Conservation (phyloP, 2,888 invertebrate species). For the Clunio marinus region DNA sequence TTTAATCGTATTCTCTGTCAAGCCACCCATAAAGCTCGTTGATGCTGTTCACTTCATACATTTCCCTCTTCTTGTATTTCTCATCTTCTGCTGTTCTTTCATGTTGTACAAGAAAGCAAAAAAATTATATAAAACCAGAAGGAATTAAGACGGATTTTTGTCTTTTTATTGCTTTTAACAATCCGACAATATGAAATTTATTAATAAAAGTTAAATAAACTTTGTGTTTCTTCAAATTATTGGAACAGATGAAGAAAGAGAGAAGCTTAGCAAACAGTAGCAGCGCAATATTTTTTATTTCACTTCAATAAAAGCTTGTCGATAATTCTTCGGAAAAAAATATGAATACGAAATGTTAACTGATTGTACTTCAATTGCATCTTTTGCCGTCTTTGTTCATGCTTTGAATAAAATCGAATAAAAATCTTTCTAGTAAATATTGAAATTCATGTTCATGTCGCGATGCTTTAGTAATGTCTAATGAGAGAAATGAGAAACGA, state of each 20-base stretch:
- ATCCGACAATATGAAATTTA: background rate
- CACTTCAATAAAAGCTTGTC: background rate
- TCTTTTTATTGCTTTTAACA: background rate
- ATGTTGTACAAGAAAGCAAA: too few species aligned
- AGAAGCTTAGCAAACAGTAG: background rate
- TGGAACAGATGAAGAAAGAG: background rate
- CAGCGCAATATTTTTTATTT: background rate
- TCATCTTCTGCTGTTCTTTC: background rate
- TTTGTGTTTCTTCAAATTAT: background rate
- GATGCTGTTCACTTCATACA: too few species aligned
- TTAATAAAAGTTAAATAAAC: background rate
- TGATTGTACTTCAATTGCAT: background rate
- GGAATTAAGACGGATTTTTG: background rate
- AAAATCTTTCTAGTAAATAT: slow-evolving; percentile 4
- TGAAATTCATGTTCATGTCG: background rate
- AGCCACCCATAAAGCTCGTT: too few species aligned
- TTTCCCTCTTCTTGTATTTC: background rate
- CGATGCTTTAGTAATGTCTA: background rate
- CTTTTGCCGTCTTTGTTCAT: background rate
- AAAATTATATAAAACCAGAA: too few species aligned
- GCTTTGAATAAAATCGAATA: too few species aligned
- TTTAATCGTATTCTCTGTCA: too few species aligned
- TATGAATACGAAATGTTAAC: background rate
- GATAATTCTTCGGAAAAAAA: background rate
- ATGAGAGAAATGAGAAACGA: background rate